Evolutionary conservation across 1,140 invertebrate genomes (phyloP).

Genomic region (Drosophila nikananu): DNA sequence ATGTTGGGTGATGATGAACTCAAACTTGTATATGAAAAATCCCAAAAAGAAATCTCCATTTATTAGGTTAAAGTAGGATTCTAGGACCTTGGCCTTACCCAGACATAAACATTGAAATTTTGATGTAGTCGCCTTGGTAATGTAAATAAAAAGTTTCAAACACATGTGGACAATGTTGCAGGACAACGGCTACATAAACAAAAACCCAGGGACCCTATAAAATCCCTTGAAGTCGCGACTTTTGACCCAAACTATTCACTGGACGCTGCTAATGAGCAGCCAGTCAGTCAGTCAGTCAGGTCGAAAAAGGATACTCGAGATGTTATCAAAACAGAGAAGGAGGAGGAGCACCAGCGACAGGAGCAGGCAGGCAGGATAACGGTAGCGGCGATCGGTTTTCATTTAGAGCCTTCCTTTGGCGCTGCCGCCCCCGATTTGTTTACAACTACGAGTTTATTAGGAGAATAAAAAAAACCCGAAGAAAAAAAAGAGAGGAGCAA

Average conservation of each 20-base stretch:
- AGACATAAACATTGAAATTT: slow-evolving; percentile 41
- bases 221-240: slow-evolving; percentile 65
- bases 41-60: not conserved
- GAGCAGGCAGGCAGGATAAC: slow-evolving; percentile 39
- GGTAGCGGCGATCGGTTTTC: slow-evolving; percentile 64
- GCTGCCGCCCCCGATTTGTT: slow-evolving; percentile 72
- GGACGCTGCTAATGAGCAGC: slow-evolving; percentile 63
- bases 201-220: slow-evolving; percentile 37
- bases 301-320: slow-evolving; percentile 68
- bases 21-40: not conserved
- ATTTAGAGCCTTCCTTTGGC: slow-evolving; percentile 55
- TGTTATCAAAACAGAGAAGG: slow-evolving; percentile 77
- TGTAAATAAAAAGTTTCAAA: slow-evolving; percentile 45
- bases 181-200: slow-evolving; percentile 69
- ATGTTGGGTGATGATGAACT: not conserved
- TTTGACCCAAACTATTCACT: slow-evolving; percentile 48
- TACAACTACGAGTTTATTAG: slow-evolving; percentile 77
- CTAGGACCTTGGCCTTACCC: not conserved
- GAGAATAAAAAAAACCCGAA: slow-evolving; percentile 36
- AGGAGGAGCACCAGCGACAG: not conserved
- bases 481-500: slow-evolving; percentile 18
- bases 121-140: slow-evolving; percentile 2
- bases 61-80: not conserved
- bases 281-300: slow-evolving; percentile 20
- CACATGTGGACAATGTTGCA: slow-evolving; percentile 66